These are phyloP conservation scores for Eristalinus aeneus DNA, from an alignment of 2,888 invertebrate genomes.

Conservation along the genomic window DNA sequence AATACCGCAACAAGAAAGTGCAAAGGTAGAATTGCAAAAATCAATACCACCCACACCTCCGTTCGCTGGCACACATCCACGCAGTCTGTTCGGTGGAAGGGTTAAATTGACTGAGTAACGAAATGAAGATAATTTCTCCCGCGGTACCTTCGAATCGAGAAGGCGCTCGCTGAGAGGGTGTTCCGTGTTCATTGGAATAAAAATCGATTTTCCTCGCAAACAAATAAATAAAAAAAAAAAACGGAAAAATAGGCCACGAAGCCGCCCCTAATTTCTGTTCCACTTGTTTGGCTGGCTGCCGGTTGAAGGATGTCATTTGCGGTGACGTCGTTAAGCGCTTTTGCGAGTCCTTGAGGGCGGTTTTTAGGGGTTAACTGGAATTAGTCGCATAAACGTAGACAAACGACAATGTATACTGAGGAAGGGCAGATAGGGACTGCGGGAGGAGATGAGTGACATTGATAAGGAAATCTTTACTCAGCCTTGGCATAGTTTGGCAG, in stretches of 20 bases:
- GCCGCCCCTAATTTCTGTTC: background rate
- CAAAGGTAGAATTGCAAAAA: constrained; percentile 57
- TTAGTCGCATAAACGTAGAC: constrained; percentile 17
- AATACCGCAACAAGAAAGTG: constrained; percentile 53
- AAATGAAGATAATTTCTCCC: constrained; percentile 29
- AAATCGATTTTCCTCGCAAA: constrained; percentile 41
- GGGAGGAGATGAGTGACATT: background rate
- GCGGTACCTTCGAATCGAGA: constrained; percentile 9
- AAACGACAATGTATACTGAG: constrained; percentile 10
- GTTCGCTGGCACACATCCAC: background rate
- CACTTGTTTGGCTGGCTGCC: background rate
- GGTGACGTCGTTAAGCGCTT: constrained; percentile 21
- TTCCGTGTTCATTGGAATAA: background rate
- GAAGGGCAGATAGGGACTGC: background rate
- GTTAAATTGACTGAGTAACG: constrained; percentile 29
- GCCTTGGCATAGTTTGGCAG: constrained; percentile 7
- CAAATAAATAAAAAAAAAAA: background rate
- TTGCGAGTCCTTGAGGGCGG: constrained; percentile 16
- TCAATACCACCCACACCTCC: constrained; percentile 15
- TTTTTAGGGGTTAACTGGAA: constrained; percentile 31
- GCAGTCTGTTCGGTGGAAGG: background rate
- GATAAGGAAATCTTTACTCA: background rate
- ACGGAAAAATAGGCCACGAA: background rate
- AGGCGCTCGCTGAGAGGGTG: background rate
- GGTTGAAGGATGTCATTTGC: constrained; percentile 13